Base-by-base conservation (phyloP, 2,888 invertebrate genomes). In the Chromoteleia sp. region DNA sequence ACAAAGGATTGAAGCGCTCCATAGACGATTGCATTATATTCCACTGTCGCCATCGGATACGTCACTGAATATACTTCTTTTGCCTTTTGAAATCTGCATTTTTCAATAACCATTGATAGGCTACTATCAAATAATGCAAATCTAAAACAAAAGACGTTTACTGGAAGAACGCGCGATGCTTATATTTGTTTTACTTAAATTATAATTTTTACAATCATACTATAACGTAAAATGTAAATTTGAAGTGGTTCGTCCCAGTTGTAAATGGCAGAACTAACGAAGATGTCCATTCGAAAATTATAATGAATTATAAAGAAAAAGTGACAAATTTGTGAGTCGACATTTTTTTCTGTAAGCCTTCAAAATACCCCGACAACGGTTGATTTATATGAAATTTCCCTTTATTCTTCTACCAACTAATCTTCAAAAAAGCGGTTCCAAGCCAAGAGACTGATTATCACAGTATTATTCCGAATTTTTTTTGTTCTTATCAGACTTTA, bases 401-500 rank as follows among this genome's bases (percentile, higher is more conserved):
- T 78, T 68, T 67, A 56, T 61, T 50, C 54, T 56, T 65, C 56
- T 65, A 71, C 71, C 82, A 59, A 81, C 85, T 86, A 87, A 88
- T 87, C 86, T 86, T 73, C 75, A 74, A 67, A 84, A 81, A 87
- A 87, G 85, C 82, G 85, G 86, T 79, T 84, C 85, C 85, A 86
- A 86, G 84, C 82, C 85, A 87, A 86, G 86, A 88, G 89, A 89
- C 89, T 89, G 87, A 89, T 89, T 70, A 52, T 52, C 45, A 48
- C 15, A 17, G 30, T 29, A 67, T 67, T 65, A 67, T 67, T 67
- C 54, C 12, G 14, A 68, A 50, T 48, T n/a, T n/a, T n/a, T n/a
- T n/a, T n/a, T n/a, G n/a, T 50, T 65, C 50, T 65, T 45, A 50
- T 65, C 36, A 25, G 50, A 65, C 52, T 65, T 21, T 7, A 25